Evolutionary conservation across 2,888 invertebrate genomes (phyloP).

Genomic region (Vanessa cardui): DNA sequence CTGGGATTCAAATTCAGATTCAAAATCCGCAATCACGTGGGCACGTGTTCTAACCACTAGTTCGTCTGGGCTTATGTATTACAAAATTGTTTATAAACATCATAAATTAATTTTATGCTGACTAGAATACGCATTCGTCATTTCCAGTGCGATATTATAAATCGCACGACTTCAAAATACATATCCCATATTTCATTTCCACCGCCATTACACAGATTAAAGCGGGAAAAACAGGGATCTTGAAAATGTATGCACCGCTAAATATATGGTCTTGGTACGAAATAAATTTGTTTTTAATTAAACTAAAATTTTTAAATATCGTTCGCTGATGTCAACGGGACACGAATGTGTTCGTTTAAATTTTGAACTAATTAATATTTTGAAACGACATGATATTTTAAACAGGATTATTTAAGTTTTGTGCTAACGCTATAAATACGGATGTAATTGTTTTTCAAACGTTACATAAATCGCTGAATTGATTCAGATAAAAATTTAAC

Average conservation of each 20-base stretch:
- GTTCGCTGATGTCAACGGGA: background rate
- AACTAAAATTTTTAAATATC: slow-evolving; percentile 23
- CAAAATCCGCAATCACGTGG: too few species aligned
- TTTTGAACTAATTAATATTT: background rate
- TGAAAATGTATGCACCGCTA: slow-evolving; percentile 52
- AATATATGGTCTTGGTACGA: slow-evolving; percentile 39
- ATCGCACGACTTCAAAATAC: slow-evolving; percentile 45
- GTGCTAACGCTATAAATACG: too few species aligned
- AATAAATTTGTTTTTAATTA: slow-evolving; percentile 33
- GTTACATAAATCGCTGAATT: too few species aligned
- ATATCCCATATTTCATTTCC: slow-evolving; percentile 62
- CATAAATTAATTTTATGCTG: background rate
- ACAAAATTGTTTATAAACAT: background rate
- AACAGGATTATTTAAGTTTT: too few species aligned
- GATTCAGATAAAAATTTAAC: too few species aligned
- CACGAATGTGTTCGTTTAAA: background rate
- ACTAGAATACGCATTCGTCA: background rate
- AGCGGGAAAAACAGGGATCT: slow-evolving; percentile 62
- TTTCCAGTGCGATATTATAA: slow-evolving; percentile 21
- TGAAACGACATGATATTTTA: too few species aligned
- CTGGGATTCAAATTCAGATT: too few species aligned
- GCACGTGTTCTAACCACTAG: too few species aligned
- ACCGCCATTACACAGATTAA: slow-evolving; percentile 74
- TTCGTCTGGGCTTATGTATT: too few species aligned
- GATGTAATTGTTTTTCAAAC: too few species aligned